Conservation (phyloP, 2,888 invertebrate species). For the Sesamia inferens region DNA sequence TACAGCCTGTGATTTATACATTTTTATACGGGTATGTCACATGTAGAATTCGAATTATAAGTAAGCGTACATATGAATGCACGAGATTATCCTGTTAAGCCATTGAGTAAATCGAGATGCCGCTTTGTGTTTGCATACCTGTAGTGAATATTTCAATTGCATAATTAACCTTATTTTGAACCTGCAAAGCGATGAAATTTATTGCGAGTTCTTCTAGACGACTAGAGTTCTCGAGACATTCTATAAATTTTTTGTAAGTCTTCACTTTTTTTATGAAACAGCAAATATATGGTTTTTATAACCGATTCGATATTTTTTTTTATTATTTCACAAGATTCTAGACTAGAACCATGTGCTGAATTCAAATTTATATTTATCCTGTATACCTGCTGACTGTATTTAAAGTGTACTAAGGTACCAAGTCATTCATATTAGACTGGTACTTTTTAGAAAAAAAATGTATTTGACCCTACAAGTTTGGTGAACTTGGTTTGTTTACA, state of each 20-base stretch:
- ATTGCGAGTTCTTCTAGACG: too few species aligned
- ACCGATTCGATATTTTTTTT: too few species aligned
- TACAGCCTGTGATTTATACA: background rate
- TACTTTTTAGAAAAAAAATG: background rate
- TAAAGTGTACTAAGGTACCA: background rate
- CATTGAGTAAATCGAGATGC: slow-evolving; percentile 7
- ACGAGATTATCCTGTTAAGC: slow-evolving; percentile 27
- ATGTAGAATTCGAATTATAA: background rate
- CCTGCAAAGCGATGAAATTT: too few species aligned
- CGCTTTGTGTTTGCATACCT: background rate
- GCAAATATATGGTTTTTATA: too few species aligned
- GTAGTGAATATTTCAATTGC: background rate
- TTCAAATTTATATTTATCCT: background rate
- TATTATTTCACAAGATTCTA: too few species aligned
- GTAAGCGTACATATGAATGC: background rate
- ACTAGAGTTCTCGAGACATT: too few species aligned
- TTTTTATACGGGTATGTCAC: background rate
- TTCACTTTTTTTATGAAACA: too few species aligned
- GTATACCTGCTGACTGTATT: background rate
- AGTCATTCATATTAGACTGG: background rate
- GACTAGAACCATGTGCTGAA: too few species aligned
- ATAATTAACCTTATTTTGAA: too few species aligned
- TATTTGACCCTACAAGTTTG: background rate
- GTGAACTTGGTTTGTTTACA: slow-evolving; percentile 26
- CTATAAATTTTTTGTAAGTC: too few species aligned